These are phyloP conservation scores for Cephalopholis sonnerati DNA, from an alignment of 2,113 vertebrate genomes.

Conservation along the genomic window DNA sequence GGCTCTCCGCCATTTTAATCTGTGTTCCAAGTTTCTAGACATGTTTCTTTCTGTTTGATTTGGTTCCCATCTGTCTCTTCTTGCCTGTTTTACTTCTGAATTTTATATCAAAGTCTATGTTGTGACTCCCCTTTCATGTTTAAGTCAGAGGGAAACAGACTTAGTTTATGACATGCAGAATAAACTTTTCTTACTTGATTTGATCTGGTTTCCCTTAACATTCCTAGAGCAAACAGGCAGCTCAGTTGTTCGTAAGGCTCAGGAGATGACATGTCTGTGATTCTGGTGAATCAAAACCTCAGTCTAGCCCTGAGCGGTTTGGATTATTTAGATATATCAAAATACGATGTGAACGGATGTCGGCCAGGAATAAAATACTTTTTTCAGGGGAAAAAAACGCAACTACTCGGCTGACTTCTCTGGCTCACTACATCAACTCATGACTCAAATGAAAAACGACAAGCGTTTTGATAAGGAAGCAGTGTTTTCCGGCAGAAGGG, in stretches of 20 bases:
- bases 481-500: slow-evolving; percentile 23
- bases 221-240: slow-evolving; percentile 7
- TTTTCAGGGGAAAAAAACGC: slow-evolving; percentile 10
- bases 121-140: not conserved
- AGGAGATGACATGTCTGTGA: slow-evolving; percentile 11
- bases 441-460: slow-evolving; percentile 46
- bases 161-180: slow-evolving; percentile 2
- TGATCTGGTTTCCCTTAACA: slow-evolving; percentile 8
- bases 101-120: not conserved
- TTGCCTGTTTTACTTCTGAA: slow-evolving; percentile 5
- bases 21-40: slow-evolving; percentile 20
- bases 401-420: not conserved
- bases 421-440: slow-evolving; percentile 9
- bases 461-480: slow-evolving; percentile 45
- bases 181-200: not conserved
- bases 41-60: slow-evolving; percentile 24
- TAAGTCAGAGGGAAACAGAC: not conserved
- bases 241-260: slow-evolving; percentile 3
- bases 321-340: slow-evolving; percentile 31
- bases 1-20: slow-evolving; percentile 40
- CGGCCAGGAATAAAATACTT: not conserved
- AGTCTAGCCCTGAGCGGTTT: slow-evolving; percentile 18
- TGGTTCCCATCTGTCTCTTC: not conserved
- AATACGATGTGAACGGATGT: slow-evolving; percentile 33
- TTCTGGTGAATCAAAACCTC: slow-evolving; percentile 3